Percentiles rank a stretch among this genome's conserved stretches.
Evolutionary conservation across 2,888 invertebrate species (phyloP).

Genomic region (Acleris laterana): DNA sequence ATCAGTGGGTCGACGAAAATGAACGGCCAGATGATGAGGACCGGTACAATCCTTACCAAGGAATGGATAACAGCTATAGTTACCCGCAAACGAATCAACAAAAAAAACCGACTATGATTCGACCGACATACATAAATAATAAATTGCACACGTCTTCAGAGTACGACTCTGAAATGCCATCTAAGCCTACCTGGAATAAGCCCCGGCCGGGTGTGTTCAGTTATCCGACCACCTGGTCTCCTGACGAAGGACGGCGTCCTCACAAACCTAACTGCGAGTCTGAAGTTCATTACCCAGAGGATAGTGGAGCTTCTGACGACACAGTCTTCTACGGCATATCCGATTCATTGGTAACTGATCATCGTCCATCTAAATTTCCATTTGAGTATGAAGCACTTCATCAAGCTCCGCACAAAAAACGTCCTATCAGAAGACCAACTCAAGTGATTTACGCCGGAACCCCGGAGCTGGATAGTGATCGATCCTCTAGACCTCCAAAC

Average conservation of each 20-base stretch:
- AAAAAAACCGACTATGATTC: slow-evolving; percentile 63
- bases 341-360: slow-evolving; percentile 77
- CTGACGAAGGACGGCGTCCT: slow-evolving; percentile 73
- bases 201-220: slow-evolving; percentile 59
- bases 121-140: slow-evolving; percentile 73
- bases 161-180: slow-evolving; percentile 70
- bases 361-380: slow-evolving; percentile 77
- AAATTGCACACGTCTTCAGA: slow-evolving; percentile 65
- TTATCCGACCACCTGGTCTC: slow-evolving; percentile 66
- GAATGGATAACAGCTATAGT: slow-evolving; percentile 57
- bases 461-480: slow-evolving; percentile 71
- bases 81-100: slow-evolving; percentile 51
- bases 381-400: slow-evolving; percentile 76
- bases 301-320: slow-evolving; percentile 50
- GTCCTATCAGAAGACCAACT: slow-evolving; percentile 72
- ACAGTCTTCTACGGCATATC: slow-evolving; percentile 70
- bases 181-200: slow-evolving; percentile 71
- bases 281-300: slow-evolving; percentile 58
- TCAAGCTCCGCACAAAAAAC: slow-evolving; percentile 61
- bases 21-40: slow-evolving; percentile 43
- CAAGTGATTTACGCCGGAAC: slow-evolving; percentile 80
- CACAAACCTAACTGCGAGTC: slow-evolving; percentile 74
- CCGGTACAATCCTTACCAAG: slow-evolving; percentile 53
- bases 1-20: slow-evolving; percentile 67
- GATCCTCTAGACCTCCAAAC: slow-evolving; percentile 84